phyloP scores from a whole-genome alignment of 2,888 invertebrate species.

The Apamea crenata region DNA sequence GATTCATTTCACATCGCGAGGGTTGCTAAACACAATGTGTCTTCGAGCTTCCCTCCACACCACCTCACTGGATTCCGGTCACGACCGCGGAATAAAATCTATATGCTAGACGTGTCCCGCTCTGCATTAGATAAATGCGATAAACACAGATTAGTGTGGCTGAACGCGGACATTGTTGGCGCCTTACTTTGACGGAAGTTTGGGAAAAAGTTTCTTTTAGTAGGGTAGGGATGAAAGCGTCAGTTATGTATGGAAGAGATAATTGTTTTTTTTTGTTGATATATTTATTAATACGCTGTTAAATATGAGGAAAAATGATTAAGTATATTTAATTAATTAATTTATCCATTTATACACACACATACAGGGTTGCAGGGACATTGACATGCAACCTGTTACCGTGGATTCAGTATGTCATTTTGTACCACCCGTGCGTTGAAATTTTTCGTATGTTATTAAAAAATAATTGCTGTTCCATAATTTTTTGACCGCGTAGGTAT shows the following conservation, averaged over 20 bases:
- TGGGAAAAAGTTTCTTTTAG: constrained; percentile 8
- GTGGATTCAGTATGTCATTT: too few species aligned
- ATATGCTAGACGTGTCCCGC: constrained; percentile 73
- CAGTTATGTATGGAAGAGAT: constrained; percentile 6
- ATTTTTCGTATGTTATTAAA: too few species aligned
- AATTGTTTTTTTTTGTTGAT: constrained; percentile 3
- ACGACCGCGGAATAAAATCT: constrained; percentile 73
- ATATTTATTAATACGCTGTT: background rate
- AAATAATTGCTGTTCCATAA: too few species aligned
- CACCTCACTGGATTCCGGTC: constrained; percentile 68
- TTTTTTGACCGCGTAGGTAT: too few species aligned
- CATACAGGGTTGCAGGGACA: too few species aligned
- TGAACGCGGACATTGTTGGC: constrained; percentile 43
- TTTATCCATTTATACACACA: background rate
- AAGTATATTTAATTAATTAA: too few species aligned
- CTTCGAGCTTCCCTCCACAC: constrained; percentile 66
- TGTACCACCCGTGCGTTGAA: too few species aligned
- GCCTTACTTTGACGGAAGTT: constrained; percentile 38
- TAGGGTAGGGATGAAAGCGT: background rate
- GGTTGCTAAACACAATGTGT: constrained; percentile 75
- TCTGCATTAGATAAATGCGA: constrained; percentile 66
- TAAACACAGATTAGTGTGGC: constrained; percentile 68
- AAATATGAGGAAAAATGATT: too few species aligned
- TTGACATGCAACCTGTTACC: too few species aligned
- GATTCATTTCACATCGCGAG: constrained; percentile 64